phyloP scores from a whole-genome alignment of 2,888 invertebrate species.

The Agrotis ipsilon region DNA sequence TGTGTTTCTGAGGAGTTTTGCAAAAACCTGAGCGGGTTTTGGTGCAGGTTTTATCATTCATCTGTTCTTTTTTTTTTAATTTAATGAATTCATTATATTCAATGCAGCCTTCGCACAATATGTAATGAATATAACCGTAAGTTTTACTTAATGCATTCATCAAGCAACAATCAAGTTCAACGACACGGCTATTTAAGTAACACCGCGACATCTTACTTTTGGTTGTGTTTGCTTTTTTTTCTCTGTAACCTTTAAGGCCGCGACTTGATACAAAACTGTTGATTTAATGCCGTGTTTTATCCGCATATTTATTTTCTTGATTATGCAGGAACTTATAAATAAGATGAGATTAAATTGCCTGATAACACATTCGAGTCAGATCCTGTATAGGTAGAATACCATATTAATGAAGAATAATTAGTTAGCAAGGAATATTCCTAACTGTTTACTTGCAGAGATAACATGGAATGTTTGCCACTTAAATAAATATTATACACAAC shows the following conservation, averaged over 20 bases:
- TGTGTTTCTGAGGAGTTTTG: neutral
- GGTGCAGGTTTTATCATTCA: neutral
- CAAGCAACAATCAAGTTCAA: constrained; percentile 79
- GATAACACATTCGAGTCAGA: constrained; percentile 28
- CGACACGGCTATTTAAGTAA: constrained; percentile 80
- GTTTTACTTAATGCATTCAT: constrained; percentile 64
- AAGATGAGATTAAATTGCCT: constrained; percentile 9
- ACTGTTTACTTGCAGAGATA: constrained; percentile 37
- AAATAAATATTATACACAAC: constrained; percentile 34
- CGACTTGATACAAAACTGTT: constrained; percentile 40
- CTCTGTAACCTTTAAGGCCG: constrained; percentile 74
- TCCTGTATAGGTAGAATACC: neutral
- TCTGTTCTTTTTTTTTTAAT: neutral
- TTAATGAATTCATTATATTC: constrained; percentile 34
- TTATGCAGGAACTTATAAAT: constrained; percentile 30
- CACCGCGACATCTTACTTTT: constrained; percentile 72
- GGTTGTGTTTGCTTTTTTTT: constrained; percentile 71
- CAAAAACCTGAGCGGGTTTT: constrained; percentile 5
- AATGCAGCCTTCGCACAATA: constrained; percentile 23
- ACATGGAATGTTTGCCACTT: constrained; percentile 42
- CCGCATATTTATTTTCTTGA: constrained; percentile 9
- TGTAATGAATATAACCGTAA: constrained; percentile 48
- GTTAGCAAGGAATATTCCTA: constrained; percentile 19
- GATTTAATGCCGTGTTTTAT: constrained; percentile 37
- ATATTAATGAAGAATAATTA: constrained; percentile 16